These are phyloP conservation scores for Zelostemma sp. DNA, from an alignment of 1,140 invertebrate genomes.

Conservation along the genomic window DNA sequence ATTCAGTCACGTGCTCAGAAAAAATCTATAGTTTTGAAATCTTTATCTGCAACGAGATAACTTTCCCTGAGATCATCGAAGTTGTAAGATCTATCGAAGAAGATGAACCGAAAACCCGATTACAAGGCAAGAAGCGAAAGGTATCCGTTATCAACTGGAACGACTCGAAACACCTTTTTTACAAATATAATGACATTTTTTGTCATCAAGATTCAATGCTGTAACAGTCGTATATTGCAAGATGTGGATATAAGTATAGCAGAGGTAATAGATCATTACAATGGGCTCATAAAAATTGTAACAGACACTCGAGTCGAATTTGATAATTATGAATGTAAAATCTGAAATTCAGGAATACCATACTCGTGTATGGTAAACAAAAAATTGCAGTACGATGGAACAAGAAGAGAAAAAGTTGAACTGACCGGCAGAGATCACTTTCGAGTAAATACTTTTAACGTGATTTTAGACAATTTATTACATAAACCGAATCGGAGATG, in stretches of 20 bases:
- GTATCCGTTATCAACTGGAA: neutral
- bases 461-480: too few relatives aligned
- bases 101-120: slow-evolving; percentile 26
- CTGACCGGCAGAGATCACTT: too few relatives aligned
- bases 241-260: slow-evolving; percentile 7
- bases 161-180: slow-evolving; percentile 29
- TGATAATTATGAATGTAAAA: too few relatives aligned
- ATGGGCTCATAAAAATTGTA: too few relatives aligned
- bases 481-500: neutral
- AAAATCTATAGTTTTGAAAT: slow-evolving; percentile 13
- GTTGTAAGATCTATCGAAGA: slow-evolving; percentile 17
- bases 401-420: neutral
- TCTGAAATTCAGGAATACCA: neutral
- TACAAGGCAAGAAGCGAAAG: slow-evolving; percentile 1
- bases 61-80: slow-evolving; percentile 18
- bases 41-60: slow-evolving; percentile 16
- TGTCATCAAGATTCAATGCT: slow-evolving; percentile 13
- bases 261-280: neutral
- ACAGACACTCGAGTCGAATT: too few relatives aligned
- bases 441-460: too few relatives aligned
- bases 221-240: slow-evolving; percentile 14
- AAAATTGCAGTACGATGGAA: neutral
- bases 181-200: slow-evolving; percentile 12
- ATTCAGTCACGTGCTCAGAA: neutral
- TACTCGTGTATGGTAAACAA: neutral